phyloP scores from a whole-genome alignment of 2,113 vertebrate species.

The Carassius auratus region DNA sequence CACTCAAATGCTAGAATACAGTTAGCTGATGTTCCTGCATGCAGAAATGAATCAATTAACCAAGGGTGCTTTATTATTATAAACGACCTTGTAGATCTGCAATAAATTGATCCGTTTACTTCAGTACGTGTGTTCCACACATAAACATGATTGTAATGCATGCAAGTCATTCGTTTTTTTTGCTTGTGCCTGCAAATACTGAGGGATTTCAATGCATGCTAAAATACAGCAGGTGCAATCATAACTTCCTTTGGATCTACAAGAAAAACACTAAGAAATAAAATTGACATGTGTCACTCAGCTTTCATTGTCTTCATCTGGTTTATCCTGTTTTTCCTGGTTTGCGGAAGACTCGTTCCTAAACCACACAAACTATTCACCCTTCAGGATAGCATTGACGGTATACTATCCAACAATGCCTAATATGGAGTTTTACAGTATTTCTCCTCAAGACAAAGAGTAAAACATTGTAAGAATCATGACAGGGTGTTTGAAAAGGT shows the following conservation, averaged over 20 bases:
- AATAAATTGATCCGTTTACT: not conserved
- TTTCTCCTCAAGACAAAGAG: not conserved
- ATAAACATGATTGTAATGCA: not conserved
- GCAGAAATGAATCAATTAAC: not conserved
- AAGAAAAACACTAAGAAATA: not conserved
- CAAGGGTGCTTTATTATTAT: not conserved
- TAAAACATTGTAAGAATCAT: not conserved
- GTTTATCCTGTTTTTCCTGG: conserved; percentile 12
- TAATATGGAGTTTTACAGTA: conserved; percentile 32
- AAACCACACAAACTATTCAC: not conserved
- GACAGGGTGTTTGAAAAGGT: not conserved
- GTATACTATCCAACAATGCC: not conserved
- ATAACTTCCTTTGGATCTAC: not conserved
- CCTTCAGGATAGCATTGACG: not conserved
- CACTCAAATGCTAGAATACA: not conserved
- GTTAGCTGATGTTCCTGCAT: not conserved
- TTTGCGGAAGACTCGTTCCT: not conserved
- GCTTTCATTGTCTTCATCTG: not conserved
- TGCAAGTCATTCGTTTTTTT: not conserved
- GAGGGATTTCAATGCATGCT: not conserved
- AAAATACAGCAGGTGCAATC: not conserved
- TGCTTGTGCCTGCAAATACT: not conserved
- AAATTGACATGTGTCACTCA: not conserved
- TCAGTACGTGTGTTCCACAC: not conserved
- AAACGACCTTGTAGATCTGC: not conserved